Evolutionary conservation across 2,797 vertebrate species (phyloP), one percentile per base, ranked within the genome.

Genomic region (Garrulus glandarius): DNA sequence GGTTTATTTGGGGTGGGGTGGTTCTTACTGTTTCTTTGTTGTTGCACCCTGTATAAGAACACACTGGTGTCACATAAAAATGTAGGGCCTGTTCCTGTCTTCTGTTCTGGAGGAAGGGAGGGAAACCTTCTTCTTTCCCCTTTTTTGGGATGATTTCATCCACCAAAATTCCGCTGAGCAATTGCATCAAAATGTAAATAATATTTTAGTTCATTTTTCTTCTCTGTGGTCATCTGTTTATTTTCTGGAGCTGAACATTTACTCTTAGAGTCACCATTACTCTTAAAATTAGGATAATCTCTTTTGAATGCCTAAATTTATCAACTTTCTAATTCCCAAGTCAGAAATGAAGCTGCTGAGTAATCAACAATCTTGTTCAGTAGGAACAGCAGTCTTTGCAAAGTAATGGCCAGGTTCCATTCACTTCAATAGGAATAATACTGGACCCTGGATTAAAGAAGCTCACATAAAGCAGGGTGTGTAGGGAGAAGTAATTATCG

Each of bases 221-320:
- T 60, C 70, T 83, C 63, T 93, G 59, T n/a, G 34, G 64, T 85
- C 49, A 67, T 95, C 46, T 96, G 67, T 85, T 94, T 94, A 82
- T 65, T 87, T 94, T 90, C 65, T 47, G 79, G 50, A 82, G 65
- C 56, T 68, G 64, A 53, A 50, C 44, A 50, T 74, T 92, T 37
- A 5, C 67, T 87, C 86, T 82, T 88, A 69, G 64, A 93, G 68
- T 78, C 76, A 53, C 57, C 12, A 63, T 82, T 72, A 57, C 32
- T 82, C 61, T 81, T 92, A 95, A 90, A 97, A 96, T 70, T 74
- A 89, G 60, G 71, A 55, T 88, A 55, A 72, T 74, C 39, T 95
- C 36, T 44, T 87, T 87, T 91, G 63, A 96, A 90, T 76, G 47
- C 29, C 67, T 82, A 63, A 27, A 11, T n/a, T 44, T 20, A 74